Conservation (phyloP, 2,888 invertebrate species). For the Parascotia fuliginaria region DNA sequence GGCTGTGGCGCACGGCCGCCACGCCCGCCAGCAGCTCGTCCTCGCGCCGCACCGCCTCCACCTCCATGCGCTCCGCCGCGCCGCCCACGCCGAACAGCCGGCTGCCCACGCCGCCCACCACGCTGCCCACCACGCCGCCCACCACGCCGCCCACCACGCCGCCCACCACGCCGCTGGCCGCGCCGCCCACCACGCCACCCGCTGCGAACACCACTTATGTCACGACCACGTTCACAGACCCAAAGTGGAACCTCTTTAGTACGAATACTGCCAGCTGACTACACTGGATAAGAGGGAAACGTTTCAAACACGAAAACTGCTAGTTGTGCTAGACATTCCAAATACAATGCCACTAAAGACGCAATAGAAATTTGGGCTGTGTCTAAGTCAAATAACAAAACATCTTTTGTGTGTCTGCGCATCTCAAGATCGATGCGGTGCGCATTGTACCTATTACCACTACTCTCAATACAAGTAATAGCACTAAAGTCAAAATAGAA, state of each 20-base stretch:
- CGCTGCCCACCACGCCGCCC: conserved; percentile 33
- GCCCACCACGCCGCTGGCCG: conserved; percentile 29
- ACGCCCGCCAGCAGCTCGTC: conserved; percentile 92
- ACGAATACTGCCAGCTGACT: too few species aligned
- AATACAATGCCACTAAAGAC: too few species aligned
- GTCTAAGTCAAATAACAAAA: too few species aligned
- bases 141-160: conserved; percentile 14
- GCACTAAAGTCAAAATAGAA: too few species aligned
- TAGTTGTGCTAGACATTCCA: too few species aligned
- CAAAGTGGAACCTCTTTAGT: neutral
- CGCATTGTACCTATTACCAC: too few species aligned
- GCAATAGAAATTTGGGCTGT: too few species aligned
- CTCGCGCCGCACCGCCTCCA: conserved; percentile 73
- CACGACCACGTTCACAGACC: neutral
- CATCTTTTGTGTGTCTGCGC: too few species aligned
- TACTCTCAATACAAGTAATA: too few species aligned
- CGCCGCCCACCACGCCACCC: conserved; percentile 54
- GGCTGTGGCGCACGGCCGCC: conserved; percentile 94
- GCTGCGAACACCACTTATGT: neutral
- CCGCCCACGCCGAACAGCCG: conserved; percentile 38
- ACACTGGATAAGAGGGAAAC: too few species aligned
- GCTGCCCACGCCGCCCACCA: conserved; percentile 29
- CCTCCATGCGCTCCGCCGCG: conserved; percentile 89
- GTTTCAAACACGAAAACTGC: too few species aligned
- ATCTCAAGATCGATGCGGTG: too few species aligned